Evolutionary conservation across 2,113 vertebrate species (phyloP).

Genomic region (Notothenia coriiceps): DNA sequence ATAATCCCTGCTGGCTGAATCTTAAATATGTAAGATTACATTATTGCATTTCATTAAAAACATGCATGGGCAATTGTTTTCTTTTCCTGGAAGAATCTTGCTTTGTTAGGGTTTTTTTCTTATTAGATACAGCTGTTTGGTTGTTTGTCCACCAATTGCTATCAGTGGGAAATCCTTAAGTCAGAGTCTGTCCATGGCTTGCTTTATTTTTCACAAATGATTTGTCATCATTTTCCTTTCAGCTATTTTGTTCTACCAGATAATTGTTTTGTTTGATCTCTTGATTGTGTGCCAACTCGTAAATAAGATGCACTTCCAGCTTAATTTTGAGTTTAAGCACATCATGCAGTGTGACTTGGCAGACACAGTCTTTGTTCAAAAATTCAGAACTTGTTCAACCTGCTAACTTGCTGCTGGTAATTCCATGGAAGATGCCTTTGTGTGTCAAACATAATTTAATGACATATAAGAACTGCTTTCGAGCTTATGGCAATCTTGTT

Average conservation of each 20-base stretch:
- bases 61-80: slow-evolving; percentile 51
- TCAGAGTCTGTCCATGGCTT: background rate
- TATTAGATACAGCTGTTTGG: background rate
- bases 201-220: slow-evolving; percentile 8
- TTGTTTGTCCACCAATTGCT: background rate
- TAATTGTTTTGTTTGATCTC: background rate
- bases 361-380: background rate
- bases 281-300: background rate
- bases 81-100: slow-evolving; percentile 56
- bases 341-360: background rate
- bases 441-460: background rate
- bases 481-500: slow-evolving; percentile 41
- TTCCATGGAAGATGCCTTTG: slow-evolving; percentile 26
- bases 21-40: slow-evolving; percentile 74
- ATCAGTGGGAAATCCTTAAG: slow-evolving; percentile 4
- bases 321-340: background rate
- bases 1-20: slow-evolving; percentile 65
- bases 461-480: background rate
- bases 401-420: background rate
- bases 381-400: slow-evolving; percentile 5
- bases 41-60: slow-evolving; percentile 50
- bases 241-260: background rate
- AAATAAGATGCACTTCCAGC: background rate
- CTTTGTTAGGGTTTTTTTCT: slow-evolving; percentile 32
- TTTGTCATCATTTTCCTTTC: background rate